Percentiles rank a stretch among this genome's conserved stretches.
Conservation (phyloP, 2,797 vertebrate species). For the Eulemur coronatus region DNA sequence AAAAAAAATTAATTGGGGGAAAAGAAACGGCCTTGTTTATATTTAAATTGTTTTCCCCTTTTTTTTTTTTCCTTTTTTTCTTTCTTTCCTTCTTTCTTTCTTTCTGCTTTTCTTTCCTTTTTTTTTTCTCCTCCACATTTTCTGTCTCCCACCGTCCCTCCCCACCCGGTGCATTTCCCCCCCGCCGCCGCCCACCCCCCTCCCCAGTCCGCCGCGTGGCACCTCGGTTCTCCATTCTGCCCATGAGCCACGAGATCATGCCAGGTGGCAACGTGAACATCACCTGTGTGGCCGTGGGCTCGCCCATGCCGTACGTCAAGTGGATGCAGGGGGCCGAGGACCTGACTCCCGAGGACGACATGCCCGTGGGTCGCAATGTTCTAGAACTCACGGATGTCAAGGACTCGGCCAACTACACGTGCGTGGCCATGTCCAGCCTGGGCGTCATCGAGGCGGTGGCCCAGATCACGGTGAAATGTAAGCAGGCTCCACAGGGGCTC, state of each 20-base stretch:
- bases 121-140: conserved; percentile 4
- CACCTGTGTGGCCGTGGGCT: conserved; percentile 98
- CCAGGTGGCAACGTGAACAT: conserved; percentile 99
- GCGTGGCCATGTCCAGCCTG: conserved; percentile 99
- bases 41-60: conserved; percentile 86
- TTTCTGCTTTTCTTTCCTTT: conserved; percentile 76
- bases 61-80: conserved; percentile 82
- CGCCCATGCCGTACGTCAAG: conserved; percentile 99
- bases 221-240: conserved; percentile 98
- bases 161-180: conserved; percentile 81
- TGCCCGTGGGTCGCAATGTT: conserved; percentile 98
- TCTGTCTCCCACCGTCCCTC: conserved; percentile 71
- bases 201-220: conserved; percentile 98
- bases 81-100: conserved; percentile 67
- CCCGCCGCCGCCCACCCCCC: not conserved
- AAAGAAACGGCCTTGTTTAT: conserved; percentile 85
- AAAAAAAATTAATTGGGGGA: conserved; percentile 75
- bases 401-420: conserved; percentile 99
- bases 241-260: conserved; percentile 99
- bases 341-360: conserved; percentile 98
- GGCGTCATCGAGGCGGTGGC: conserved; percentile 98
- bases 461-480: conserved; percentile 99
- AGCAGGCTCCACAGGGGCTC: conserved; percentile 75
- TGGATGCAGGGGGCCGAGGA: conserved; percentile 99
- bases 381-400: conserved; percentile 96